Base-by-base conservation (phyloP, 2,797 vertebrate species). In the Gambelia wislizenii region DNA sequence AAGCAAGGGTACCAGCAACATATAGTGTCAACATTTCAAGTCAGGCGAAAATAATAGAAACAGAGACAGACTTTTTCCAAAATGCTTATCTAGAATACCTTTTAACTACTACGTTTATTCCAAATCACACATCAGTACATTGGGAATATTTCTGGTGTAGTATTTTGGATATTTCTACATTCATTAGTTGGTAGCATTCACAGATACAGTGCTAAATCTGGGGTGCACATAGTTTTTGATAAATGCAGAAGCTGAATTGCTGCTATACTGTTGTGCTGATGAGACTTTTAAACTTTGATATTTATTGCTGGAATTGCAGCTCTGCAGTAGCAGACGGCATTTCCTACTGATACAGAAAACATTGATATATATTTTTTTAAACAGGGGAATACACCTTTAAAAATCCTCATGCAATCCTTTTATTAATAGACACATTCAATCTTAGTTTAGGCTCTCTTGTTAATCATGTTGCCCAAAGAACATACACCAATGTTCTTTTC, bases 351-450 rank as follows among this genome's bases (percentile, higher is more conserved):
- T 82, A 76, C 72, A 88, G 12, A 83, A 67, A 75, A 88, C 84
- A 69, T 44, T 92, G 52, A 92, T n/a, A n/a, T n/a, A n/a, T n/a
- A n/a, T n/a, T n/a, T n/a, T 87, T 87, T 64, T 89, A 84, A 78
- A 82, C 87, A 54, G 14, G 3, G 49, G 80, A 90, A 52, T 78
- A 81, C 39, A 22, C 54, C 72, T 59, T 91, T 85, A 78, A 56
- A 36, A 83, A 6, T 5, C 16, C 12, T 22, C 74, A 70, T 61
- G 80, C 25, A 39, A 61, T 39, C 16, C 4, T 59, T n/a, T 47
- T 87, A 4, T 72, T 89, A 61, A 81, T 33, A 75, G 67, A 82
- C 56, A 20, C 0, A 80, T 85, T 59, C n/a, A 52, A 83, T 87
- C 82, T 90, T 5, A 88, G 85, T 86, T 83, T 87, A 87, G 2